Conservation (phyloP, 1,140 invertebrate species). For the Aradophagus sp. region DNA sequence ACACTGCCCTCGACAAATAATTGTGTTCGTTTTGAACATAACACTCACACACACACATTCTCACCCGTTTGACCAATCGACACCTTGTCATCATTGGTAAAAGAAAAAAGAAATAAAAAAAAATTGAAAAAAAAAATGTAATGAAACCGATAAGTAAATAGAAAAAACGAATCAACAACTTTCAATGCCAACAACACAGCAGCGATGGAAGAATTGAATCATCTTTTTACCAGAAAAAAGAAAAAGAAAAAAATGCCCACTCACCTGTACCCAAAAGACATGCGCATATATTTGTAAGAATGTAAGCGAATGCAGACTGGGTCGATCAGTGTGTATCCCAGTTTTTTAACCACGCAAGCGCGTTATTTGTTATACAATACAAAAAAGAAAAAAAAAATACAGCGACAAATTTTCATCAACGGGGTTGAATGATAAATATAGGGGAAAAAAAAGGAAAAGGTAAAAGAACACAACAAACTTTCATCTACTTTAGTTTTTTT, state of each 20-base stretch:
- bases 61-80: slow-evolving; percentile 72
- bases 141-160: neutral
- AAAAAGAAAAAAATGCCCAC: slow-evolving; percentile 64
- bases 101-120: slow-evolving; percentile 36
- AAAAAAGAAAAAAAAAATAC: slow-evolving; percentile 66
- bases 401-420: slow-evolving; percentile 69
- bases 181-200: slow-evolving; percentile 64
- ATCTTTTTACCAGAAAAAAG: slow-evolving; percentile 70
- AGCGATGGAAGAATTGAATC: slow-evolving; percentile 60
- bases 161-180: slow-evolving; percentile 63
- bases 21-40: slow-evolving; percentile 73
- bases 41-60: slow-evolving; percentile 67
- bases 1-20: slow-evolving; percentile 95
- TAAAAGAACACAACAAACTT: too few relatives aligned
- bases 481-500: slow-evolving; percentile 68
- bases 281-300: slow-evolving; percentile 66
- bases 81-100: slow-evolving; percentile 71
- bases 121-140: slow-evolving; percentile 52
- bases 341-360: slow-evolving; percentile 64
- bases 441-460: slow-evolving; percentile 64
- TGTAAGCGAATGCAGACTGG: slow-evolving; percentile 66
- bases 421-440: slow-evolving; percentile 72
- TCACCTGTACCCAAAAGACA: slow-evolving; percentile 64
- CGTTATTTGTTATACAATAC: slow-evolving; percentile 73
- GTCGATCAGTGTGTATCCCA: slow-evolving; percentile 61